Percentiles rank a stretch among this genome's conserved stretches.
Conservation (phyloP, 2,888 invertebrate genomes). For the Machimus rusticus region DNA sequence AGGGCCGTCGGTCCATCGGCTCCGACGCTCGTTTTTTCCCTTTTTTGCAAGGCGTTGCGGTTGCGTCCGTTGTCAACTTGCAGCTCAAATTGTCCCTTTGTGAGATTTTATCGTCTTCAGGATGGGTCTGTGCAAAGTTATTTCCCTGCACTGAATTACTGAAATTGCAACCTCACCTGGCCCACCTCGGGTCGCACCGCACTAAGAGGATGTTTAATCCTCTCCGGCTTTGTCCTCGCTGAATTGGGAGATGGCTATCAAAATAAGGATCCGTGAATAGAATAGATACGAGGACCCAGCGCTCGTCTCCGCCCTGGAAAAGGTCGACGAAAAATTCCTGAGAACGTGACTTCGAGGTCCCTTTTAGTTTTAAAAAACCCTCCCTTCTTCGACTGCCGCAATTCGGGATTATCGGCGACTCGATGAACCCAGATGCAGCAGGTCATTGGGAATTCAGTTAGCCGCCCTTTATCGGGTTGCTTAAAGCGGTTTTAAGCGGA, state of each 20-base stretch:
- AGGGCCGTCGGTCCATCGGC: neutral
- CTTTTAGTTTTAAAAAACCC: slow-evolving; percentile 10
- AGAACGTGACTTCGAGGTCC: slow-evolving; percentile 19
- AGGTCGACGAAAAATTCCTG: slow-evolving; percentile 11
- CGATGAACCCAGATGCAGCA: neutral
- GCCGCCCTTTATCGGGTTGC: neutral
- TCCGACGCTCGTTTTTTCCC: neutral
- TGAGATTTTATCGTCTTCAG: slow-evolving; percentile 40
- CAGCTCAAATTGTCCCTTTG: slow-evolving; percentile 40
- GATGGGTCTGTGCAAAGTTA: slow-evolving; percentile 33
- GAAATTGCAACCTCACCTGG: slow-evolving; percentile 43
- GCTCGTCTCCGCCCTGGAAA: neutral
- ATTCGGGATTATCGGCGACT: neutral
- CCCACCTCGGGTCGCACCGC: neutral
- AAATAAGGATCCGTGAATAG: slow-evolving; percentile 40
- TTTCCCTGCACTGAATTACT: slow-evolving; percentile 35
- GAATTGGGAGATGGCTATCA: slow-evolving; percentile 41
- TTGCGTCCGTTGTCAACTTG: slow-evolving; percentile 42
- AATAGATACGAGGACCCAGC: slow-evolving; percentile 17
- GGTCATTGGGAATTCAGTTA: neutral
- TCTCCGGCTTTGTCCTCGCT: slow-evolving; percentile 33
- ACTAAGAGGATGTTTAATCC: slow-evolving; percentile 27
- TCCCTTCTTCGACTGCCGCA: neutral
- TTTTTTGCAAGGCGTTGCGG: slow-evolving; percentile 42
- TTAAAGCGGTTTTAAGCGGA: neutral